phyloP scores from a whole-genome alignment of 1,140 invertebrate genomes.

The Megathymus violae region DNA sequence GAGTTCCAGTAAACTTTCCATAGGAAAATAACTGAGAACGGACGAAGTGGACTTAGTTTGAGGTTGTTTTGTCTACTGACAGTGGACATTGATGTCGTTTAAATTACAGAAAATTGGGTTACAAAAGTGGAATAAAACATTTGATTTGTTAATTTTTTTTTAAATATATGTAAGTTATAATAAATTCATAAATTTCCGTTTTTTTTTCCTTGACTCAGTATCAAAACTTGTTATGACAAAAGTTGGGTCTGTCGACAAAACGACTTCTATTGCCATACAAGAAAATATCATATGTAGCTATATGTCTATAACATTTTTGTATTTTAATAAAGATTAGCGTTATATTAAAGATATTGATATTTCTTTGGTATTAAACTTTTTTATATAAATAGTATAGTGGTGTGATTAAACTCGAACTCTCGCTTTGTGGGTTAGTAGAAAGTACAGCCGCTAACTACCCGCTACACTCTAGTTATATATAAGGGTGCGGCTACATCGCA shows the following conservation, averaged over 20 bases:
- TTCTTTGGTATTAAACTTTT: slow-evolving; percentile 18
- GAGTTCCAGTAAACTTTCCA: slow-evolving; percentile 22
- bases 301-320: slow-evolving; percentile 17
- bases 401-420: slow-evolving; percentile 4
- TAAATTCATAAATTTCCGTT: too few species aligned
- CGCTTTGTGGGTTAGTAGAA: neutral
- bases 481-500: neutral
- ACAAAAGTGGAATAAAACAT: too few species aligned
- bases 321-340: slow-evolving; percentile 18
- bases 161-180: too few species aligned
- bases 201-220: too few species aligned
- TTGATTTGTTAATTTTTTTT: too few species aligned
- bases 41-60: slow-evolving; percentile 10
- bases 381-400: slow-evolving; percentile 9
- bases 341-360: slow-evolving; percentile 23
- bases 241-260: slow-evolving; percentile 4
- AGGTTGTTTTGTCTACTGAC: slow-evolving; percentile 11
- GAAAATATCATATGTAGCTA: slow-evolving; percentile 20
- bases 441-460: too few species aligned
- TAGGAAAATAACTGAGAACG: slow-evolving; percentile 23
- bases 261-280: slow-evolving; percentile 3
- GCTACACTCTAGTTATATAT: too few species aligned
- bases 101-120: too few species aligned
- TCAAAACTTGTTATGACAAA: neutral
- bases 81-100: too few species aligned